Evolutionary conservation across 2,888 invertebrate genomes (phyloP).

Genomic region (Diachrysia chrysitis): DNA sequence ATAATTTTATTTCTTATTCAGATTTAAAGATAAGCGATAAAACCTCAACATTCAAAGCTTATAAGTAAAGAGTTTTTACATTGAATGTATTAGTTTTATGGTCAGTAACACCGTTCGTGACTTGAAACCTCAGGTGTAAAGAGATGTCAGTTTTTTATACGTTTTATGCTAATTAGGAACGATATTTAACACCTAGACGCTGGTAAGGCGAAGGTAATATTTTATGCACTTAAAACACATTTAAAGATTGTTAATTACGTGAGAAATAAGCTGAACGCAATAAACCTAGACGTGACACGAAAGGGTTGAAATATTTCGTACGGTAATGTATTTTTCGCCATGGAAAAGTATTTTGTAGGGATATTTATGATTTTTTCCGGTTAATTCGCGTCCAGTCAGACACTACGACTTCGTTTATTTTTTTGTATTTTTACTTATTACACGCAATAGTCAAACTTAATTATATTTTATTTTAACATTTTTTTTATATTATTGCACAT

Average conservation of each 20-base stretch:
- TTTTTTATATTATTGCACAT: too few species aligned
- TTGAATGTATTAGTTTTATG: slow-evolving; percentile 61
- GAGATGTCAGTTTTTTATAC: slow-evolving; percentile 69
- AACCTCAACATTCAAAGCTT: slow-evolving; percentile 18
- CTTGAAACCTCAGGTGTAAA: slow-evolving; percentile 64
- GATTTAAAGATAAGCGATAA: slow-evolving; percentile 31
- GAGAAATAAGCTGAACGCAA: background rate
- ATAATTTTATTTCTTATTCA: slow-evolving; percentile 6
- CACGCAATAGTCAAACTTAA: too few species aligned
- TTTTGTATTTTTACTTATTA: too few species aligned
- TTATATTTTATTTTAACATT: too few species aligned
- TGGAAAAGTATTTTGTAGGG: background rate
- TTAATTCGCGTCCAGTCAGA: too few species aligned
- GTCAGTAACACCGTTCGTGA: slow-evolving; percentile 60
- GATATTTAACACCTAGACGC: slow-evolving; percentile 53
- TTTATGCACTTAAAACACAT: slow-evolving; percentile 38
- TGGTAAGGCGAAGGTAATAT: slow-evolving; percentile 22
- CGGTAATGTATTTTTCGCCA: background rate
- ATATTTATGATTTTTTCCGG: too few species aligned
- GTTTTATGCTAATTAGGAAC: slow-evolving; percentile 59
- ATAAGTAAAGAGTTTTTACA: slow-evolving; percentile 38
- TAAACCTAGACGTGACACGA: background rate
- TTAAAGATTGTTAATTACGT: slow-evolving; percentile 23
- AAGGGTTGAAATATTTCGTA: background rate
- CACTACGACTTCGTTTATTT: too few species aligned